These are phyloP conservation scores for Terrapene triunguis DNA, from an alignment of 2,113 vertebrate species.

Conservation along the genomic window DNA sequence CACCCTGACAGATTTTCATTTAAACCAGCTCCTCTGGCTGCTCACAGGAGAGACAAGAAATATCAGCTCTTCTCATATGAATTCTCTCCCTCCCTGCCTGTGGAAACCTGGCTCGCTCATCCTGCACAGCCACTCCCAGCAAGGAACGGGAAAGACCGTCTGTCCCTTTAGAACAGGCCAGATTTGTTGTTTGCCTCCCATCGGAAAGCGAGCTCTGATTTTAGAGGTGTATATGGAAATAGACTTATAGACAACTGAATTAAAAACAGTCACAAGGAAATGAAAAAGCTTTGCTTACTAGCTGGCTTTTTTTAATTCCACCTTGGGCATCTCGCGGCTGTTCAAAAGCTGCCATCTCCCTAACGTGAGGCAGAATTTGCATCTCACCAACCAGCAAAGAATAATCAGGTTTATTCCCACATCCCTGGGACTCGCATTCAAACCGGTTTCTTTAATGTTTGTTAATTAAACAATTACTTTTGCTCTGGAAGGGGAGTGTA, in stretches of 20 bases:
- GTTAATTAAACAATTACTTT: not conserved
- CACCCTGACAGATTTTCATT: rapidly evolving
- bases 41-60: not conserved
- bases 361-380: rapidly evolving
- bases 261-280: not conserved
- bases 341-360: not conserved
- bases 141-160: not conserved
- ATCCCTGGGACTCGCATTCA: not conserved
- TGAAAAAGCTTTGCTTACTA: not conserved
- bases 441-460: slow-evolving; percentile 6
- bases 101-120: not conserved
- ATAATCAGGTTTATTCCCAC: not conserved
- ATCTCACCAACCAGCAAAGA: not conserved
- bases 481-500: not conserved
- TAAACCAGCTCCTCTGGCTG: not conserved
- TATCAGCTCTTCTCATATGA: not conserved
- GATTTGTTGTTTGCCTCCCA: not conserved
- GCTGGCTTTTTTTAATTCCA: not conserved
- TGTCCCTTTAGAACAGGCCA: not conserved
- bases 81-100: not conserved
- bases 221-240: not conserved
- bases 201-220: not conserved
- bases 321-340: not conserved
- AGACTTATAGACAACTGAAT: not conserved
- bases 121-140: not conserved